These are phyloP conservation scores for Harpalus rufipes DNA, from an alignment of 2,888 invertebrate genomes.

Conservation along the genomic window DNA sequence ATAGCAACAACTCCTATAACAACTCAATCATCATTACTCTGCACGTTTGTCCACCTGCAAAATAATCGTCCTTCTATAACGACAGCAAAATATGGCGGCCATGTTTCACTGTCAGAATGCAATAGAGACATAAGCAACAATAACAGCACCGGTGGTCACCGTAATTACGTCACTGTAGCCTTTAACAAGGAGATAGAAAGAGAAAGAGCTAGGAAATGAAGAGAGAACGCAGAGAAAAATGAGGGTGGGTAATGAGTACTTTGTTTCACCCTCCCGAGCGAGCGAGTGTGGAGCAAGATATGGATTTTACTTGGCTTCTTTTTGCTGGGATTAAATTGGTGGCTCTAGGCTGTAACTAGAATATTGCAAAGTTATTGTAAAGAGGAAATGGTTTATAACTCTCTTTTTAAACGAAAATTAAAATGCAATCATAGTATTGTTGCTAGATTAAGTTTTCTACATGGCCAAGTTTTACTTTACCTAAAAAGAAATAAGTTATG, in stretches of 20 bases:
- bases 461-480: neutral
- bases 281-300: slow-evolving; percentile 36
- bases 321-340: slow-evolving; percentile 40
- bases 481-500: neutral
- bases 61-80: slow-evolving; percentile 41
- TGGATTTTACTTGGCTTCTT: slow-evolving; percentile 44
- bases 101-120: slow-evolving; percentile 59
- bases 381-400: slow-evolving; percentile 43
- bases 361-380: slow-evolving; percentile 31
- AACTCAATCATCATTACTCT: slow-evolving; percentile 41
- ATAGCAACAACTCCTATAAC: slow-evolving; percentile 33
- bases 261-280: slow-evolving; percentile 25
- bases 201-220: slow-evolving; percentile 1
- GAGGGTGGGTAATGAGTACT: slow-evolving; percentile 48
- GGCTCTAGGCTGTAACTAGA: slow-evolving; percentile 16
- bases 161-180: slow-evolving; percentile 42
- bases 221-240: slow-evolving; percentile 14
- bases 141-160: slow-evolving; percentile 45
- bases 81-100: slow-evolving; percentile 40
- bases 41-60: slow-evolving; percentile 49
- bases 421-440: slow-evolving; percentile 19
- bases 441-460: neutral
- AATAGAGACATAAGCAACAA: slow-evolving; percentile 61
- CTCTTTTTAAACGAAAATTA: neutral
- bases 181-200: slow-evolving; percentile 5